Percentiles rank a stretch among this genome's conserved stretches.
phyloP scores from a whole-genome alignment of 2,888 invertebrate species.

The Galerucella calmariensis region DNA sequence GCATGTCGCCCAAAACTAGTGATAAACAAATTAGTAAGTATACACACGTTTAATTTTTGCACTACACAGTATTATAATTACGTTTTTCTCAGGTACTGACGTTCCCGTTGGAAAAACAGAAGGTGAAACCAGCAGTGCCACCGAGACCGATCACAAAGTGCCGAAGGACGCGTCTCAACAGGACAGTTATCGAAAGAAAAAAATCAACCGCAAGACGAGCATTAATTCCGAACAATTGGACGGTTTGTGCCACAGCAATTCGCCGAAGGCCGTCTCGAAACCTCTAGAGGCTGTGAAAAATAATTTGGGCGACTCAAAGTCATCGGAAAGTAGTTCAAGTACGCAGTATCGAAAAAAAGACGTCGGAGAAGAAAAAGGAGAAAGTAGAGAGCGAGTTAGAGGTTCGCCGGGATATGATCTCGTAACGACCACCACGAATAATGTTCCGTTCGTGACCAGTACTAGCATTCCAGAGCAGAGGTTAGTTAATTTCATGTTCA shows the following conservation, averaged over 20 bases:
- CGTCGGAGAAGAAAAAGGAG: constrained; percentile 39
- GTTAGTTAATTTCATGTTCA: constrained; percentile 46
- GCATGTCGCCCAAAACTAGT: constrained; percentile 36
- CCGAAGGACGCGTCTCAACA: constrained; percentile 40
- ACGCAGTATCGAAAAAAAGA: constrained; percentile 37
- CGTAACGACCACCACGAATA: constrained; percentile 58
- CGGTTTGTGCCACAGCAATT: constrained; percentile 52
- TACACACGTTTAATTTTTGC: neutral
- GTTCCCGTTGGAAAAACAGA: constrained; percentile 35
- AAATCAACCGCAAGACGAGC: constrained; percentile 41
- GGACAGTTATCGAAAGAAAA: constrained; percentile 44
- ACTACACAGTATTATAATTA: no score
- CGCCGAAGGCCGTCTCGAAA: constrained; percentile 53
- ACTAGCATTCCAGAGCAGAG: constrained; percentile 58
- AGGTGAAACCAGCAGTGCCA: constrained; percentile 51
- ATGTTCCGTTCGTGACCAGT: constrained; percentile 59
- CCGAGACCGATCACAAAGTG: constrained; percentile 50
- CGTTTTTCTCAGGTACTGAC: neutral
- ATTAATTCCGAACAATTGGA: constrained; percentile 53
- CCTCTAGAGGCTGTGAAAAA: constrained; percentile 51
- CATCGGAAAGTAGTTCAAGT: constrained; percentile 59
- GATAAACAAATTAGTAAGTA: constrained; percentile 43
- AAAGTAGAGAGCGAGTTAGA: constrained; percentile 47
- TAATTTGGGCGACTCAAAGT: constrained; percentile 54
- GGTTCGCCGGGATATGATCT: constrained; percentile 61